These are phyloP conservation scores for Phacellophora camtschatica DNA, from an alignment of 30 jellyfish, hydroid and myxozoan species.

Conservation along the genomic window DNA sequence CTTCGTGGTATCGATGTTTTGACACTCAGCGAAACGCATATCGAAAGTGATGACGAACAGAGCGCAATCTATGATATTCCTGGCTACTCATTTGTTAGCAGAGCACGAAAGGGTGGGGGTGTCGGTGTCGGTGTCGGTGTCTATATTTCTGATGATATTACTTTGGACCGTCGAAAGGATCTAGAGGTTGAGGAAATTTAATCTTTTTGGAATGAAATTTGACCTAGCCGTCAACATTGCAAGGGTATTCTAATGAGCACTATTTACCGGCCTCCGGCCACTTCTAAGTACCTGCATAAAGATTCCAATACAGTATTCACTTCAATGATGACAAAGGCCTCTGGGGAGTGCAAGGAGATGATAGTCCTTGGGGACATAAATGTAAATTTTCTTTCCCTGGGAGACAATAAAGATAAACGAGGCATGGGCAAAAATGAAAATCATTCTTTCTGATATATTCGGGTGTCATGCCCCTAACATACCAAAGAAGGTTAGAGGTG, in stretches of 20 bases:
- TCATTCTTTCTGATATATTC: constrained; percentile 34
- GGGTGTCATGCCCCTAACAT: constrained; percentile 49
- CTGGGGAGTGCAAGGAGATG: constrained; percentile 44
- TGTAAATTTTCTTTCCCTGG: constrained; percentile 5
- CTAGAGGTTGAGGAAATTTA: constrained; percentile 54
- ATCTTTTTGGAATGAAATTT: constrained; percentile 23
- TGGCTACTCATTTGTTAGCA: constrained; percentile 63
- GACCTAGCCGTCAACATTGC: constrained; percentile 55
- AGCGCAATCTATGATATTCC: constrained; percentile 25
- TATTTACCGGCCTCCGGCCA: constrained; percentile 58
- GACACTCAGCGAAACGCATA: constrained; percentile 66
- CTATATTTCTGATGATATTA: constrained; percentile 47
- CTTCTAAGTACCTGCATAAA: constrained; percentile 44
- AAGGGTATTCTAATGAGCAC: constrained; percentile 44
- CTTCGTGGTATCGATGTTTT: constrained; percentile 41
- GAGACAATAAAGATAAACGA: constrained; percentile 23
- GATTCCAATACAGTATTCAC: constrained; percentile 20
- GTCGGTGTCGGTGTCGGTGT: constrained; percentile 78
- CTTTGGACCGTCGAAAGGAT: constrained; percentile 67
- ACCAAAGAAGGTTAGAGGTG: constrained; percentile 36
- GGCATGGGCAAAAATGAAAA: constrained; percentile 40
- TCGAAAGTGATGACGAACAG: constrained; percentile 37
- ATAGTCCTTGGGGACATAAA: constrained; percentile 33
- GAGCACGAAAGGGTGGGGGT: constrained; percentile 64
- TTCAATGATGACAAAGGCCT: constrained; percentile 60